These are phyloP conservation scores for Cancer borealis DNA, from an alignment of 2,888 invertebrate species.

Conservation along the genomic window DNA sequence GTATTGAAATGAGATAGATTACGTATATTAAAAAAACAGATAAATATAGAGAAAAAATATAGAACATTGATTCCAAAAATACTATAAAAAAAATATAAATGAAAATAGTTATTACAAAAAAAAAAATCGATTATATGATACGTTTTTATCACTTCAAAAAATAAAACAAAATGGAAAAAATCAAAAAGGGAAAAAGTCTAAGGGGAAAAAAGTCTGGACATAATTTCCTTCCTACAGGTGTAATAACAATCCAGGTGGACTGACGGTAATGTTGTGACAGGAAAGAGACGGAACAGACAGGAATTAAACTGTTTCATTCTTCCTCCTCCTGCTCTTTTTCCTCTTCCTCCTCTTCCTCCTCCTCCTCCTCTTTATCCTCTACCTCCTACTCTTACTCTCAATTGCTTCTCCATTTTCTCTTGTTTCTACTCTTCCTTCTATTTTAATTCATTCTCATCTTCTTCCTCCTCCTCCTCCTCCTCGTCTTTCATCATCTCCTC, in stretches of 20 bases:
- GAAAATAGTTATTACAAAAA: no score
- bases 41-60: no score
- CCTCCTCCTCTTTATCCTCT: background rate
- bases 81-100: no score
- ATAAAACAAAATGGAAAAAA: background rate
- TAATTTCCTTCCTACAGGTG: background rate
- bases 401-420: background rate
- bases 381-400: background rate
- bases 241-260: background rate
- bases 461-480: background rate
- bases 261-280: background rate
- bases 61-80: no score
- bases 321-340: constrained; percentile 3
- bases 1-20: no score
- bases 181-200: background rate
- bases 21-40: no score
- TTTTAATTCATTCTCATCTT: background rate
- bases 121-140: no score
- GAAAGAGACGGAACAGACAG: background rate
- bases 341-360: background rate
- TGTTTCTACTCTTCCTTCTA: background rate
- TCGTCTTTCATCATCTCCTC: background rate
- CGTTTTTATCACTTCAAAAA: background rate
- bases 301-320: background rate
- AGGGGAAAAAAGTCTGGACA: background rate